These are phyloP conservation scores for Todus mexicanus DNA, from an alignment of 2,797 vertebrate genomes.

Conservation along the genomic window DNA sequence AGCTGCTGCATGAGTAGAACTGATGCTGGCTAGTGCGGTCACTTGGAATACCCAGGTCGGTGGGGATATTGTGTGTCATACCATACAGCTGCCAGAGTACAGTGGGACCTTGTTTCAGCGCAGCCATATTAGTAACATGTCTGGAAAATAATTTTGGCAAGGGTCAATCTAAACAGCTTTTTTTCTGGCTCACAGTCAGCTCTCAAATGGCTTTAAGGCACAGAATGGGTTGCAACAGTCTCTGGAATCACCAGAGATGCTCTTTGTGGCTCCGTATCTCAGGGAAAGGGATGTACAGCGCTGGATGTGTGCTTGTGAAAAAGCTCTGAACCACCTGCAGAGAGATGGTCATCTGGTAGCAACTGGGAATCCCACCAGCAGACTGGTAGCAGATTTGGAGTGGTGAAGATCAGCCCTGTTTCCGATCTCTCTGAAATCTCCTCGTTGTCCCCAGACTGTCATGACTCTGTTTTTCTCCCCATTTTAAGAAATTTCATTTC, in stretches of 20 bases:
- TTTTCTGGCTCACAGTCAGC: neutral
- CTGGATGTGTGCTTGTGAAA: neutral
- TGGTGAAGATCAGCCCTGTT: neutral
- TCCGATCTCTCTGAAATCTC: neutral
- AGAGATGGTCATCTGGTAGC: neutral
- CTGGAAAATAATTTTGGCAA: slow-evolving; percentile 38
- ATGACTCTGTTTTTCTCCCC: neutral
- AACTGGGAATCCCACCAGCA: neutral
- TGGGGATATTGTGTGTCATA: neutral
- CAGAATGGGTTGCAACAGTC: neutral
- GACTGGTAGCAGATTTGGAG: neutral
- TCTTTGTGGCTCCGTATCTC: accelerated
- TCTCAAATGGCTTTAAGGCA: neutral
- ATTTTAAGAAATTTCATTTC: neutral
- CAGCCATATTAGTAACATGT: neutral
- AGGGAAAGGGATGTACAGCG: neutral
- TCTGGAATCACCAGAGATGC: neutral
- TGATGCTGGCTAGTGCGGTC: neutral
- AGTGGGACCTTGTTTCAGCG: slow-evolving; percentile 23
- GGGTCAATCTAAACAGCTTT: neutral
- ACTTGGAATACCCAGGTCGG: accelerated
- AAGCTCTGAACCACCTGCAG: neutral
- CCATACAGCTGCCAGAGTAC: neutral
- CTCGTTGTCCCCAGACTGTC: neutral
- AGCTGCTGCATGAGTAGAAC: neutral